Base-by-base conservation (phyloP, 2,113 vertebrate genomes). In the Antigone vipio region DNA sequence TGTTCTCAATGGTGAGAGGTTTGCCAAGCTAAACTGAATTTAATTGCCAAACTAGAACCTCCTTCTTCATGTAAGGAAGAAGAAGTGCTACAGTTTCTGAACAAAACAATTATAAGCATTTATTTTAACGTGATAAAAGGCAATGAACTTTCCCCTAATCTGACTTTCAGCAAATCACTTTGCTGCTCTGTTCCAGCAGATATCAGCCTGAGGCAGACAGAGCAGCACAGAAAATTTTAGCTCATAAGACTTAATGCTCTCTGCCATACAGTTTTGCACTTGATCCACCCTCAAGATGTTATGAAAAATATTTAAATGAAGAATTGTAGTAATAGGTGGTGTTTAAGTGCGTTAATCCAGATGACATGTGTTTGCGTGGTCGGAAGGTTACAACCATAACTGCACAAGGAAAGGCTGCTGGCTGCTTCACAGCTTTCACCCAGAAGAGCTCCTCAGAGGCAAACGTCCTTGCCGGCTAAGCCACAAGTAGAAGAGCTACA, bases 331-430 rank as follows among this genome's bases (percentile, higher is more conserved):
- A 87, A 59, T 9, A 77, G 60, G 66, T 26, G 38, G 66, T 0
- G 0, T n/a, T 74, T 53, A 20, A 52, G 13, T 22, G 53, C 53
- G 30, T 45, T 71, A 50, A 45, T 34, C 8, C 73, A 71, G 18
- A 22, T 0, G 0, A 10, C 21, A 21, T 2, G 9, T 12, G 15
- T 20, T 42, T n/a, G 26, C 32, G 23, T 3, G 38, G 23, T 49
- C n/a, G 49, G 56, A 40, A 50, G 42, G 34, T 2, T 27, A 23
- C 34, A 49, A 13, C 42, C 7, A 2, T 32, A 81, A 49, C 42
- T 6, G 21, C 32, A 21, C 0, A 1, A 40, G 42, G 60, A 73
- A 76, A 52, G 30, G 44, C 2, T 79, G 60, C 60, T 23, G 55
- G 45, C 60, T 32, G 52, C 55, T 72, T 34, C 49, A 34, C 71